Base-by-base conservation (phyloP, 2,888 invertebrate genomes). In the Platycnemis pennipes region DNA sequence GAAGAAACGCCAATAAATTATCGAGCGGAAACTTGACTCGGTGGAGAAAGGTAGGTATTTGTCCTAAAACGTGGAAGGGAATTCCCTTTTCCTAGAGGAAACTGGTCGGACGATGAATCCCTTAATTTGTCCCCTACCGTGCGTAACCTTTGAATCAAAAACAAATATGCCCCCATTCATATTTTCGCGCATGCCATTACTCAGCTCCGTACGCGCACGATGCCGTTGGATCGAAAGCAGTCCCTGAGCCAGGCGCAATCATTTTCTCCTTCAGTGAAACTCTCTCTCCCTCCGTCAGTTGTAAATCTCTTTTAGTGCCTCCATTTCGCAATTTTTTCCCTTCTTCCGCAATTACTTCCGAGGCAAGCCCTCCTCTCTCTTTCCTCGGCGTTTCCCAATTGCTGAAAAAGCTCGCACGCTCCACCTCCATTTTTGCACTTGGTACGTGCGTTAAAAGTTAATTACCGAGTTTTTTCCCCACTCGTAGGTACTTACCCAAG, bases 261-360 rank as follows among this genome's bases (percentile, higher is more conserved):
- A 77, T 77, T 77, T 77, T 77, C 77, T 77, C 77, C 77, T 37
- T 77, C 77, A 16, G 31, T 77, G 77, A 13, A 37, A 77, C 77
- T 37, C 77, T 37, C 77, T 37, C 63, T 63, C 26, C n/a, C n/a
- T 63, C 63, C n/a, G 22, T 26, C 31, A 37, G 77, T 37, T 77
- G 77, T 77, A 77, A 77, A 77, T 77, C 77, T 77, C 77, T 77
- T 77, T 77, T 77, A 77, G 77, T 77, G 77, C 77, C 37, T 37
- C 77, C 77, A 77, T 77, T 77, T 31, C 37, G 77, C 77, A 13
- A 26, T 77, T 77, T 69, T 77, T 77, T 77, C 77, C 77, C 77
- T 37, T 37, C 31, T 37, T 13, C 77, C 0, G 77, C 37, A 77
- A 77, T 77, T 77, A 77, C 31, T 77, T 37, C 26, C 77, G 16